Evolutionary conservation across 2,888 invertebrate genomes (phyloP), one percentile per base, ranked within the genome.

Genomic region (Drymonia ruficornis): DNA sequence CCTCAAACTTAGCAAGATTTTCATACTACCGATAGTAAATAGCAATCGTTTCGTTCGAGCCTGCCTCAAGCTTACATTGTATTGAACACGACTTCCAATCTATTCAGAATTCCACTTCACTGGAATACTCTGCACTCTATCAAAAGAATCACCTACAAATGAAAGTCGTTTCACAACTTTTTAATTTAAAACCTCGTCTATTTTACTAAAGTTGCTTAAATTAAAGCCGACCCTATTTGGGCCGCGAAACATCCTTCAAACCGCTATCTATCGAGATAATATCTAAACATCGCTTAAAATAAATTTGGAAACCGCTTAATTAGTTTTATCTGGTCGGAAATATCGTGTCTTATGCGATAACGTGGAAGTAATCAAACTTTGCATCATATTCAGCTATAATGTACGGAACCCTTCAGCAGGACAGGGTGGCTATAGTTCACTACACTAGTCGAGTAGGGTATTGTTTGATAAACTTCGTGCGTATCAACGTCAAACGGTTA

Each of bases 91-190:
- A 28, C 9, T 29, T 28, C 28, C 45, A 28, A 45, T 45, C 45
- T 45, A 45, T 15, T 45, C 45, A 28, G 45, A 45, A 23, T 45
- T 45, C 45, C 23, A 5, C 15, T 45, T 28, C 15, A 40, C 12
- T 9, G 11, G 11, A 40, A 40, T 13, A n/a, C 38, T 38, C 8
- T 40, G 16, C 23, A n/a, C 29, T 45, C 28, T 28, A 45, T 45
- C 45, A 45, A 45, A 45, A 45, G 45, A 45, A 45, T 45, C 44
- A 9, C 28, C 23, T 15, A 45, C 45, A 45, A 45, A 45, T 45
- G 23, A 9, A 45, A 45, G 28, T 45, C 45, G 28, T 13, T 28
- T 45, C 45, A 13, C n/a, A 15, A 28, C 23, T 28, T 45, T 45
- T 45, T 45, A 45, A 45, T 45, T 28, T 45, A 28, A 44, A 45